Evolutionary conservation across 2,797 vertebrate species (phyloP).

Genomic region (Rhyacichthys aspro): DNA sequence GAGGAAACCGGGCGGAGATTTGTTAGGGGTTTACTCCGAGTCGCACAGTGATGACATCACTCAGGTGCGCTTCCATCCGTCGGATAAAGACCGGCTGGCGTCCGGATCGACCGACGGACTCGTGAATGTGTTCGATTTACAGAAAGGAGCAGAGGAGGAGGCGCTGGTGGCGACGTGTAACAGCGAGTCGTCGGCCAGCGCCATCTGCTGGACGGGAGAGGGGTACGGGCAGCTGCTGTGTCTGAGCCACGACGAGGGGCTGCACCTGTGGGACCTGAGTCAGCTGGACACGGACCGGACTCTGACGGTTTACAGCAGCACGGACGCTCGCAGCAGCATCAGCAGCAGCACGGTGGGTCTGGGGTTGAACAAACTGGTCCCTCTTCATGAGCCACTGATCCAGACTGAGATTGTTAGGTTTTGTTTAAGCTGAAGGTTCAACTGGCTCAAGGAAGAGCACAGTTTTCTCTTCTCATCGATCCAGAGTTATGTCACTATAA

Average conservation of each 20-base stretch:
- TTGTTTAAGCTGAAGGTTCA: too few relatives aligned
- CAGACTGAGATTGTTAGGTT: not conserved
- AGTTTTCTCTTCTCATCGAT: too few relatives aligned
- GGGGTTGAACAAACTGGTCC: not conserved
- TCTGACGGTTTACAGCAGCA: conserved; percentile 76
- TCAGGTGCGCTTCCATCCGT: conserved; percentile 89
- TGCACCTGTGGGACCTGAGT: conserved; percentile 90
- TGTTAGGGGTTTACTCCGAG: conserved; percentile 91
- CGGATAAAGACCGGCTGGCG: conserved; percentile 80
- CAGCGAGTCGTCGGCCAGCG: conserved; percentile 84
- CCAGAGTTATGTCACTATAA: too few relatives aligned
- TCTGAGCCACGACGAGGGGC: conserved; percentile 86
- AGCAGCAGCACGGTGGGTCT: not conserved
- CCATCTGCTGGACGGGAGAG: conserved; percentile 83
- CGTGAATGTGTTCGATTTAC: conserved; percentile 92
- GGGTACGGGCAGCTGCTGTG: conserved; percentile 73
- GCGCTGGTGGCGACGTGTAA: conserved; percentile 90
- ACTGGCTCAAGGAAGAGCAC: too few relatives aligned
- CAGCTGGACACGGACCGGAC: conserved; percentile 85
- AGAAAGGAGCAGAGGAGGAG: conserved; percentile 85
- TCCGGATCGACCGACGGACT: conserved; percentile 91
- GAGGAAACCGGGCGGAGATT: conserved; percentile 59
- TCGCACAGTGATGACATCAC: conserved; percentile 95
- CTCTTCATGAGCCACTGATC: too few relatives aligned
- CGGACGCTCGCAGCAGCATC: conserved; percentile 77